Evolutionary conservation across 2,888 invertebrate genomes (phyloP).

Genomic region (Liopterus haemorrhoidalis): DNA sequence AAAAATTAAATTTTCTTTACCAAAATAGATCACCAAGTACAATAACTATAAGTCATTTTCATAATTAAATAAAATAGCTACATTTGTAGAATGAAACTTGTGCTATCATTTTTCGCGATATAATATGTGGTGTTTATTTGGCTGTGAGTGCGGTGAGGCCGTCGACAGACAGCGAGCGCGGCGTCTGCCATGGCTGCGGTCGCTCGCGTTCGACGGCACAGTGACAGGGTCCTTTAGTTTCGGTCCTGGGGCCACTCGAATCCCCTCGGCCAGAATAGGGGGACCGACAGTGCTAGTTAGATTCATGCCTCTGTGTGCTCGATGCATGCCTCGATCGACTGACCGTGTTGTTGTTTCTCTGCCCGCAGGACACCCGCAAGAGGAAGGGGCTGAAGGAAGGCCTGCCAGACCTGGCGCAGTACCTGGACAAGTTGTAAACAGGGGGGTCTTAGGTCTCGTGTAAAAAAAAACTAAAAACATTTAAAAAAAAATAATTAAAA

Average conservation of each 20-base stretch:
- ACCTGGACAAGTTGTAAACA: conserved; percentile 96
- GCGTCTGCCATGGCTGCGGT: no score
- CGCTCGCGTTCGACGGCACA: conserved; percentile 47
- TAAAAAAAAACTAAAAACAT: conserved; percentile 44
- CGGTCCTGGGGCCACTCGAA: conserved; percentile 38
- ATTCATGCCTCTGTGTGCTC: conserved; percentile 13
- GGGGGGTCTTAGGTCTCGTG: conserved; percentile 39
- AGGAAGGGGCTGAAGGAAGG: conserved; percentile 99
- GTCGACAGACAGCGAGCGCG: conserved; percentile 40
- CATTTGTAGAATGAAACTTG: no score
- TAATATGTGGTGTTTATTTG: no score
- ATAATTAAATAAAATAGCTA: no score
- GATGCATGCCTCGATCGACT: conserved; percentile 7
- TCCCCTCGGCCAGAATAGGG: conserved; percentile 46
- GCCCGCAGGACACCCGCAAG: conserved; percentile 90
- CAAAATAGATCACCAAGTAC: no score
- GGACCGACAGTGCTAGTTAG: conserved; percentile 43
- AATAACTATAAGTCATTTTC: no score
- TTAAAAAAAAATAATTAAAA: conserved; percentile 17
- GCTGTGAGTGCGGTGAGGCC: no score
- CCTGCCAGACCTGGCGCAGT: conserved; percentile 90
- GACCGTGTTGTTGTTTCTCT: conserved; percentile 32
- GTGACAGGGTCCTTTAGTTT: conserved; percentile 46
- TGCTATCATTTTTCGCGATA: no score
- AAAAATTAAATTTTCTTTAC: not conserved